phyloP scores from a whole-genome alignment of 2,113 vertebrate species.

The Cyprinus carpio region DNA sequence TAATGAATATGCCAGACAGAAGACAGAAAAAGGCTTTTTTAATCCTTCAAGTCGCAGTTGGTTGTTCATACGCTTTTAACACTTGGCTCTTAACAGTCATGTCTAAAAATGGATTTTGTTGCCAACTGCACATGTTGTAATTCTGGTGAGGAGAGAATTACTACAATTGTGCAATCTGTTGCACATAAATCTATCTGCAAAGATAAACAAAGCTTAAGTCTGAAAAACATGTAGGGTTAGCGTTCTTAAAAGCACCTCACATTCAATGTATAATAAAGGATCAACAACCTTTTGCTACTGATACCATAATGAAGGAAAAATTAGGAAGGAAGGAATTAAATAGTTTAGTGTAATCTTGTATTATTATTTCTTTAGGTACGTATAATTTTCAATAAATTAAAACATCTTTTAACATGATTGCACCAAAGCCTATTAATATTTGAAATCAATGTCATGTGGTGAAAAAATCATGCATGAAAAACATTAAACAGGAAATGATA shows the following conservation, averaged over 20 bases:
- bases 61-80: background rate
- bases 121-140: slow-evolving; percentile 7
- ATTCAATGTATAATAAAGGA: background rate
- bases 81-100: background rate
- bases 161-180: background rate
- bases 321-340: background rate
- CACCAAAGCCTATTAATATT: background rate
- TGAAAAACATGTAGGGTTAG: background rate
- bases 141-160: background rate
- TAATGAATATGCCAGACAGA: background rate
- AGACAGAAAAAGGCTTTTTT: background rate
- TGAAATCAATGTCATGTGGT: background rate
- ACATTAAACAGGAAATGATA: background rate
- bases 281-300: background rate
- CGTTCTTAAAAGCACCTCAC: background rate
- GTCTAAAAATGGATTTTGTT: background rate
- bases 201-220: background rate
- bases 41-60: background rate
- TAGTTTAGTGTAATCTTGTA: background rate
- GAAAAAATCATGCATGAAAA: background rate
- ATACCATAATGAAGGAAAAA: background rate
- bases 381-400: background rate
- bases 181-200: background rate
- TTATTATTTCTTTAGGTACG: background rate
- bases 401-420: background rate